A percentile compares a stretch with the other conserved stretches of the same genome.
Conservation (phyloP, 2,888 invertebrate genomes). For the Ectobius pallidus region DNA sequence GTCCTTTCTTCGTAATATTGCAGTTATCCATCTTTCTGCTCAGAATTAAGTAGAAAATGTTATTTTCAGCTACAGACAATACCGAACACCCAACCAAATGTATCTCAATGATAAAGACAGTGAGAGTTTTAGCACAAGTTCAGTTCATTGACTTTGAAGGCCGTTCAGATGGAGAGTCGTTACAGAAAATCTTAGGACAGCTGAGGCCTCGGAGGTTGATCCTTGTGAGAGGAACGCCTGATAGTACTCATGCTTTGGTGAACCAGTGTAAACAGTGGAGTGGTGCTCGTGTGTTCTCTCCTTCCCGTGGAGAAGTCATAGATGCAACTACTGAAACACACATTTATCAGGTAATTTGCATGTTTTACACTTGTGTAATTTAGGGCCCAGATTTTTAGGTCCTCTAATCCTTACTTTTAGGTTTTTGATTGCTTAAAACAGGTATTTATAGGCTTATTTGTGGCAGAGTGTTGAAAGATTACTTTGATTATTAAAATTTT, state of each 20-base stretch:
- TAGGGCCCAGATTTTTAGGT: too few relatives aligned
- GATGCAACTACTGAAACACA: constrained; percentile 98
- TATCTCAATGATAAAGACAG: constrained; percentile 71
- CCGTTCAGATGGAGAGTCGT: constrained; percentile 76
- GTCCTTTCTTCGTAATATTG: too few relatives aligned
- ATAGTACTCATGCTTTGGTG: constrained; percentile 71
- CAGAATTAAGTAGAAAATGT: too few relatives aligned
- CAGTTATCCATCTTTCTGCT: too few relatives aligned
- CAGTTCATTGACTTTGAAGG: constrained; percentile 98
- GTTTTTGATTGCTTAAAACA: too few relatives aligned
- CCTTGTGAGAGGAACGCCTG: constrained; percentile 73
- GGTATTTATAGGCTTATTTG: too few relatives aligned
- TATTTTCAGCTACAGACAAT: constrained; percentile 51
- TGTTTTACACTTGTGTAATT: too few relatives aligned
- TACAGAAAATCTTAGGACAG: constrained; percentile 77
- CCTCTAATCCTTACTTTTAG: too few relatives aligned
- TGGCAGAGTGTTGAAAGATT: too few relatives aligned
- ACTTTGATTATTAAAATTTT: too few relatives aligned
- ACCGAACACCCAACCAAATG: constrained; percentile 92
- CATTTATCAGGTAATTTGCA: constrained; percentile 87
- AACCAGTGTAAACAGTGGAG: constrained; percentile 69
- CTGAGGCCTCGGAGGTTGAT: constrained; percentile 83
- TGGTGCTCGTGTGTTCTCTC: constrained; percentile 81
- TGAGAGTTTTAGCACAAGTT: constrained; percentile 83
- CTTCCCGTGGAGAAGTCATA: constrained; percentile 79